A percentile compares a stretch with the other conserved stretches of the same genome.
Evolutionary conservation across 2,113 vertebrate species (phyloP).

Genomic region (Aramus guarauna): DNA sequence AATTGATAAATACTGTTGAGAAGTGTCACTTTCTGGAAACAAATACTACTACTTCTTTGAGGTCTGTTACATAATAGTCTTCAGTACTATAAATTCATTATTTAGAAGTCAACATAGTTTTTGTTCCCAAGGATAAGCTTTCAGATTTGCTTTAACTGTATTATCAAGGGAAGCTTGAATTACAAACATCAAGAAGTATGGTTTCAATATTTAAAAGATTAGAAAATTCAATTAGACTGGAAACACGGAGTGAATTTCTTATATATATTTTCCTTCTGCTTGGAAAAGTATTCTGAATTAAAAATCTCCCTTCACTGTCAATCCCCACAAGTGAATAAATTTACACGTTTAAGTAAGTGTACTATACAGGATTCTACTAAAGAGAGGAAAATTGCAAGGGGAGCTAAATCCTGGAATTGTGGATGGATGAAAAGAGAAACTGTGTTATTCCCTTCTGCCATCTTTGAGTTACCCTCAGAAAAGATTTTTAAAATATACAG

Average conservation of each 20-base stretch:
- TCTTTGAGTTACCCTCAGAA: background rate
- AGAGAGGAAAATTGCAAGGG: background rate
- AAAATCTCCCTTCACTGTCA: background rate
- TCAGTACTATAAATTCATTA: background rate
- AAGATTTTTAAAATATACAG: background rate
- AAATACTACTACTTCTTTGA: background rate
- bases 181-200: background rate
- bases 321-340: background rate
- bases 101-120: background rate
- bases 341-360: background rate
- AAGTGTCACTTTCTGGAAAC: background rate
- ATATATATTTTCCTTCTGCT: background rate
- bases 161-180: background rate
- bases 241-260: background rate
- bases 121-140: background rate
- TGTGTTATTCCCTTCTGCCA: background rate
- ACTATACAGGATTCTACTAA: background rate
- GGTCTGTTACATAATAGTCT: background rate
- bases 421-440: background rate
- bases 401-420: background rate
- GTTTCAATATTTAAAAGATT: slow-evolving; percentile 12
- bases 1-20: background rate
- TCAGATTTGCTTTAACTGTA: background rate
- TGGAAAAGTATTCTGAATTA: background rate
- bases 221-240: background rate